A percentile compares a stretch with the other conserved stretches of the same genome.
Conservation (phyloP, 2,888 invertebrate genomes). For the Phyllotreta cruciferae region DNA sequence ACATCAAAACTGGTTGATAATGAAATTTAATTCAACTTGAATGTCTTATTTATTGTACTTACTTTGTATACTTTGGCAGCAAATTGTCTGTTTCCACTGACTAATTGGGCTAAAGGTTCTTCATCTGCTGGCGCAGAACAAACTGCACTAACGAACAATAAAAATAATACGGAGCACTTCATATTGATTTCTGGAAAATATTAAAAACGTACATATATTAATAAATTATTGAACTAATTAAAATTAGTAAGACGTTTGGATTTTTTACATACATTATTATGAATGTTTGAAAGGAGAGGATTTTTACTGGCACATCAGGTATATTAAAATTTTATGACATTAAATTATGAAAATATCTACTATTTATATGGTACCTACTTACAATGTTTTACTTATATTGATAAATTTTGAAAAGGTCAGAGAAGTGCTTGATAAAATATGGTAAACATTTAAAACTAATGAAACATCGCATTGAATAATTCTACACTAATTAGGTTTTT, state of each 20-base stretch:
- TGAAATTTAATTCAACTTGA: not conserved
- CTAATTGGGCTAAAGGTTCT: slow-evolving; percentile 3
- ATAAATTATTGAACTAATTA: not conserved
- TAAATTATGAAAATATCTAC: too few relatives aligned
- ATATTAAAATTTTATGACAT: too few relatives aligned
- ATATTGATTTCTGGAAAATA: not conserved
- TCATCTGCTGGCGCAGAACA: slow-evolving; percentile 6
- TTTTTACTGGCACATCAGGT: too few relatives aligned
- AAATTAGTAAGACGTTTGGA: not conserved
- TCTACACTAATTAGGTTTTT: too few relatives aligned
- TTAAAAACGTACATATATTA: not conserved
- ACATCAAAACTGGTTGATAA: not conserved
- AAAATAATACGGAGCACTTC: slow-evolving; percentile 12
- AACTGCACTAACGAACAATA: not conserved
- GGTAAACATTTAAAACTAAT: too few relatives aligned
- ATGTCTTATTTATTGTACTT: not conserved
- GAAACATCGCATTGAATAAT: too few relatives aligned
- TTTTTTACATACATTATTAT: not conserved
- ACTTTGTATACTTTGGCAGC: slow-evolving; percentile 13
- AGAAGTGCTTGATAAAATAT: too few relatives aligned
- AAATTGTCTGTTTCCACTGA: slow-evolving; percentile 4
- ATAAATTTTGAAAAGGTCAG: too few relatives aligned
- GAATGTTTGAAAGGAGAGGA: too few relatives aligned
- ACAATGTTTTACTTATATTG: too few relatives aligned
- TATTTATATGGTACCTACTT: too few relatives aligned